Conservation (phyloP, 2,113 vertebrate genomes). For the Lophochroa leadbeateri region DNA sequence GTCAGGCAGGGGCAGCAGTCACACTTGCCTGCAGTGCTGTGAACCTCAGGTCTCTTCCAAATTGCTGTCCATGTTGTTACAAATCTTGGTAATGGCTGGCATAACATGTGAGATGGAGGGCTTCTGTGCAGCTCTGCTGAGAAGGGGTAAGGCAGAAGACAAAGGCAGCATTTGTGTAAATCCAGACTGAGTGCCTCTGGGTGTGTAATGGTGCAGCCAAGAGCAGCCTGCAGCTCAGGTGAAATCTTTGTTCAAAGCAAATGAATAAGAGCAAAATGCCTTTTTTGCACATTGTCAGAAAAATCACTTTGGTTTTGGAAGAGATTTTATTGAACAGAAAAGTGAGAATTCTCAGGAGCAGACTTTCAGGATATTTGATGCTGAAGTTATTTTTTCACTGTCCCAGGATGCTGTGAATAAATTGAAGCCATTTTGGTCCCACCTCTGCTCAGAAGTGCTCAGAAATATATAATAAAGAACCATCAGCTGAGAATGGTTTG, state of each 20-base stretch:
- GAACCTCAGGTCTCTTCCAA: background rate
- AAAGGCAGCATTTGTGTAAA: background rate
- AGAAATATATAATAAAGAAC: constrained; percentile 13
- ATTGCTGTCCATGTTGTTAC: background rate
- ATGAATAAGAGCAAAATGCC: background rate
- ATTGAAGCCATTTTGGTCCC: background rate
- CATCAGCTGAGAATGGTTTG: constrained; percentile 6
- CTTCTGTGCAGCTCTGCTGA: background rate
- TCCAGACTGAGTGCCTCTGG: background rate
- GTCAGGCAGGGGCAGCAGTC: background rate
- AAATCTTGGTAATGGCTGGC: background rate
- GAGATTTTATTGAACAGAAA: background rate
- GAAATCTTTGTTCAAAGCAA: background rate
- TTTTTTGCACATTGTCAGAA: constrained; percentile 22
- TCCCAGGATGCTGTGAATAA: background rate
- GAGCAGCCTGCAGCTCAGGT: background rate
- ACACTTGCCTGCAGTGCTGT: background rate
- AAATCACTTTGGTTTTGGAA: constrained; percentile 1
- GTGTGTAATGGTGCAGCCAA: background rate
- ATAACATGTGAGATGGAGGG: accelerated
- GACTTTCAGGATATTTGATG: background rate
- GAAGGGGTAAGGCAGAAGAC: background rate
- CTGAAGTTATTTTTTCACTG: background rate
- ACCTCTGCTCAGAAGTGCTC: background rate
- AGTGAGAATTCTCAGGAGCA: background rate